These are phyloP conservation scores for Chaenogobius annularis DNA, from an alignment of 2,113 vertebrate genomes.

Conservation along the genomic window DNA sequence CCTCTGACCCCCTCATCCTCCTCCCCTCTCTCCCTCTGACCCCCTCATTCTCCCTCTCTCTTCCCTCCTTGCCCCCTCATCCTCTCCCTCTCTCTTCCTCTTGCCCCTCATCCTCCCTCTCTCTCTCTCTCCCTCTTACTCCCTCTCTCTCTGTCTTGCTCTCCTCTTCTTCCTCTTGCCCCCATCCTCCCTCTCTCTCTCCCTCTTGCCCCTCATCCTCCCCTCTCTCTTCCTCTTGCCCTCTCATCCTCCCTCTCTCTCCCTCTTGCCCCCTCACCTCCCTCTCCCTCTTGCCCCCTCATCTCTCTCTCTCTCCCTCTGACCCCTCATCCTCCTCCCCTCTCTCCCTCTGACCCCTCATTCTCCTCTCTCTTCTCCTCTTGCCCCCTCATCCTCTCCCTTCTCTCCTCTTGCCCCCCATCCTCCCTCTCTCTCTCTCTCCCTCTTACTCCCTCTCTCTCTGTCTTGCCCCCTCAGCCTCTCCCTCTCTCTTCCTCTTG, in stretches of 20 bases:
- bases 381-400: too few species aligned
- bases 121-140: neutral
- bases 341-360: too few species aligned
- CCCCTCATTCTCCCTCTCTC: conserved; percentile 19
- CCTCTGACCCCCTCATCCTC: neutral
- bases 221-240: too few species aligned
- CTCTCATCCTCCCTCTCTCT: too few species aligned
- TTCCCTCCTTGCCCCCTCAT: neutral
- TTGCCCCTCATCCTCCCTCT: neutral
- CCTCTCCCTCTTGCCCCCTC: too few species aligned
- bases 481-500: neutral
- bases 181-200: neutral
- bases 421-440: too few species aligned
- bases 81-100: neutral
- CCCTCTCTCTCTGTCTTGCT: too few species aligned
- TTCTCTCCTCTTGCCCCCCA: too few species aligned
- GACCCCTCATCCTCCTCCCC: too few species aligned
- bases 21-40: neutral
- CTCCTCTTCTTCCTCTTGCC: neutral
- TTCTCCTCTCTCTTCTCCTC: too few species aligned
- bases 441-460: too few species aligned
- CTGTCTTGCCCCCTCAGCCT: neutral
- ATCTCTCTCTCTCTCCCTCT: too few species aligned
- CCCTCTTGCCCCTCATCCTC: neutral
- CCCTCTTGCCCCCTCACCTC: neutral